A percentile compares a stretch with the other conserved stretches of the same genome.
Evolutionary conservation across 2,888 invertebrate genomes (phyloP).

Genomic region (Eumerus sabulonum): DNA sequence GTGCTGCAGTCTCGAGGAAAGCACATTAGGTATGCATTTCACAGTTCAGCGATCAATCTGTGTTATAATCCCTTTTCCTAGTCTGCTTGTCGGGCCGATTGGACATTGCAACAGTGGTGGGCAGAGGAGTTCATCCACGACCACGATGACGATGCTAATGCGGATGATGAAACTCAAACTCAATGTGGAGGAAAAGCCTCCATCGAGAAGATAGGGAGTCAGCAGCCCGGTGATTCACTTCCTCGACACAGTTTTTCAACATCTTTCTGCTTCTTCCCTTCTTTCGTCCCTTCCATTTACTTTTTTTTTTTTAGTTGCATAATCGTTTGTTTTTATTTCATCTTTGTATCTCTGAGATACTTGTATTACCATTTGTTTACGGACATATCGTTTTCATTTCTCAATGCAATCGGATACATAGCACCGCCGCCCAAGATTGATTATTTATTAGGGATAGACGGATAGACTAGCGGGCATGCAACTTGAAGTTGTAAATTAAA

Average conservation of each 20-base stretch:
- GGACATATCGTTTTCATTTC: slow-evolving; percentile 56
- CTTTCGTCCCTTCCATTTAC: neutral
- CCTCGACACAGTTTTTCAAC: slow-evolving; percentile 53
- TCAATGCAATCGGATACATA: slow-evolving; percentile 46
- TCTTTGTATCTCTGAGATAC: too few species aligned
- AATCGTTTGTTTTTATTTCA: slow-evolving; percentile 1
- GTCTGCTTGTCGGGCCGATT: slow-evolving; percentile 9
- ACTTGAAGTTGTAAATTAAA: too few species aligned
- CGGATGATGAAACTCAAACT: slow-evolving; percentile 35
- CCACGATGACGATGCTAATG: slow-evolving; percentile 13
- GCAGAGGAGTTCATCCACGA: slow-evolving; percentile 4
- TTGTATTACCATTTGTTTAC: slow-evolving; percentile 42
- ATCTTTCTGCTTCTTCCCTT: slow-evolving; percentile 50
- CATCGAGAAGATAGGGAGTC: slow-evolving; percentile 25
- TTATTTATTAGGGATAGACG: slow-evolving; percentile 57
- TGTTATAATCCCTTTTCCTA: slow-evolving; percentile 54
- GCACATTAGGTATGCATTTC: slow-evolving; percentile 67
- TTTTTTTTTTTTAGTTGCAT: slow-evolving; percentile 27
- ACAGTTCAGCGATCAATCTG: slow-evolving; percentile 68
- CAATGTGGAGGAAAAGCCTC: slow-evolving; percentile 37
- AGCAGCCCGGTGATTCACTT: slow-evolving; percentile 51
- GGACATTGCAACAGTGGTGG: too few species aligned
- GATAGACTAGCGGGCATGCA: slow-evolving; percentile 27
- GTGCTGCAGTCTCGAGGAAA: slow-evolving; percentile 31
- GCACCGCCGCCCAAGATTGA: slow-evolving; percentile 7